Evolutionary conservation across 2,888 invertebrate species (phyloP), one percentile per base, ranked within the genome.

Genomic region (Agrilus mali): DNA sequence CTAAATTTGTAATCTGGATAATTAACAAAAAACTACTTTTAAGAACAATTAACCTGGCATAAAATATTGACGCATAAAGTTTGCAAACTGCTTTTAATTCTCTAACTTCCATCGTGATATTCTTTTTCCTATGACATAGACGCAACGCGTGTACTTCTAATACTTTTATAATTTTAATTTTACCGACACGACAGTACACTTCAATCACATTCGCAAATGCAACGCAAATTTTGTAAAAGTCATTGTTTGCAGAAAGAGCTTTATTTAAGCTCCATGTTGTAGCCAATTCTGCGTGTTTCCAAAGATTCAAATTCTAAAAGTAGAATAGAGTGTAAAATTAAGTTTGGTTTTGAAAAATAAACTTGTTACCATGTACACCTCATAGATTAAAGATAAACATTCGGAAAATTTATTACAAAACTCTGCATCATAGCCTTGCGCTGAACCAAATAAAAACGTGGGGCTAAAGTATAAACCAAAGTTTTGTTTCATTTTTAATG

Each of bases 191-290:
- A 38, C 67, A 60, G 6, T 65, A 61, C 0, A 66, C 60, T 4
- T 57, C 53, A 17, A 73, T 60, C 60, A 77, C 67, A 47, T 75
- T 73, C 0, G 69, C 67, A 47, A 74, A 78, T n/a, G 72, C 65
- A 4, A 61, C 55, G 50, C 77, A 76, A 2, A 79, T 57, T 1
- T 70, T 59, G 1, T 67, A 59, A 46, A 79, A 75, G 53, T 77
- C 71, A 2, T 68, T 67, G 47, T 70, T 70, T 0, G 72, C 68
- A 37, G 66, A 58, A 12, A 75, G 51, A 1, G 75, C 74, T 45
- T 69, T 69, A 41, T 68, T 70, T 36, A 78, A 56, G 16, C 73
- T 66, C 73, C 77, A 74, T 43, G 73, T 65, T 0, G 78, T 77
- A 3, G 77, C 74, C 41, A 78, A 55, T 38, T 66, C 66, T 0